phyloP scores from a whole-genome alignment of 2,797 vertebrate species.

The Scolopax bukidnonensis region DNA sequence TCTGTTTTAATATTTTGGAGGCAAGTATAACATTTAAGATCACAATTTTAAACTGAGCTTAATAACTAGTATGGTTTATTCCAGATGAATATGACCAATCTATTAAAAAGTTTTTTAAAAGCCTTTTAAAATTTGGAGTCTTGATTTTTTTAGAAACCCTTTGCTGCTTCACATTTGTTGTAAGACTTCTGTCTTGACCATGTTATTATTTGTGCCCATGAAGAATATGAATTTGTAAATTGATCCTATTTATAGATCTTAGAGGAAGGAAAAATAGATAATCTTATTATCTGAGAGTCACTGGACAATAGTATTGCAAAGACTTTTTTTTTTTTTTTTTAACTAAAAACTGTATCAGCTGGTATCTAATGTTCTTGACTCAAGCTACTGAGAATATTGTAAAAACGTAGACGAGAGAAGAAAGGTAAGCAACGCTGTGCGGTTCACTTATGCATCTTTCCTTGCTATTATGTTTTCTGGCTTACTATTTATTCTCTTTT shows the following conservation, averaged over 20 bases:
- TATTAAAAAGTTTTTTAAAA: not conserved
- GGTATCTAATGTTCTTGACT: not conserved
- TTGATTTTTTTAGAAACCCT: not conserved
- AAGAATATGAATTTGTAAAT: not conserved
- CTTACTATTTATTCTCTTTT: not conserved
- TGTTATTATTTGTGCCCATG: not conserved
- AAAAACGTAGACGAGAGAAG: not conserved
- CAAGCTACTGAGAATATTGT: not conserved
- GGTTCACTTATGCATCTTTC: not conserved
- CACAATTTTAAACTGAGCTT: not conserved
- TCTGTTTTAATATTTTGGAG: not conserved
- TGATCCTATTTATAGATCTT: not conserved
- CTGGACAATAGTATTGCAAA: not conserved
- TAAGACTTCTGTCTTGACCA: not conserved
- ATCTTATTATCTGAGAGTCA: not conserved
- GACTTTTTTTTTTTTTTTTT: not conserved
- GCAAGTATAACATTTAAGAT: not conserved
- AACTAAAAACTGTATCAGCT: not conserved
- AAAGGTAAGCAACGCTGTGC: not conserved
- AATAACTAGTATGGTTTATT: not conserved
- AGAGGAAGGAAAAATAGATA: not conserved
- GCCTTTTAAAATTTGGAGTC: not conserved
- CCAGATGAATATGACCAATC: not conserved
- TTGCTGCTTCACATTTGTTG: not conserved
- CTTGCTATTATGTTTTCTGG: not conserved